phyloP scores from a whole-genome alignment of 2,888 invertebrate genomes.

The Coecobrya sp. region DNA sequence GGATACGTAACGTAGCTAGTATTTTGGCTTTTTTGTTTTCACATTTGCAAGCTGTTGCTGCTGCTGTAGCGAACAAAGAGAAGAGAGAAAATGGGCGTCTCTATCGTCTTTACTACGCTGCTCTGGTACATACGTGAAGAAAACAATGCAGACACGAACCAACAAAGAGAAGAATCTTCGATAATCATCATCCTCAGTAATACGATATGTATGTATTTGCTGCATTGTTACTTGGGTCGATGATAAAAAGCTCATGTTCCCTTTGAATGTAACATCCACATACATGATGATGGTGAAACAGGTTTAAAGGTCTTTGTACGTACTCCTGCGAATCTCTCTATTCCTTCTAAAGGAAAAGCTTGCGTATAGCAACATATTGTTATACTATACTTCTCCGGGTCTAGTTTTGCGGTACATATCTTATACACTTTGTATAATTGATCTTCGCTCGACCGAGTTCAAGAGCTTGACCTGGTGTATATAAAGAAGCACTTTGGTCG shows the following conservation, averaged over 20 bases:
- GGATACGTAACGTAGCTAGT: slow-evolving; percentile 16
- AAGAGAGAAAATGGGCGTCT: slow-evolving; percentile 38
- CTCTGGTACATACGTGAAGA: slow-evolving; percentile 54
- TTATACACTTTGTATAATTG: slow-evolving; percentile 85
- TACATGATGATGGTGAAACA: slow-evolving; percentile 82
- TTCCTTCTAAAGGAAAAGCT: neutral
- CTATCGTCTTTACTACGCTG: slow-evolving; percentile 43
- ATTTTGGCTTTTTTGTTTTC: neutral
- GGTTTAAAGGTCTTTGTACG: slow-evolving; percentile 86
- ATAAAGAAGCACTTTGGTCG: slow-evolving; percentile 85
- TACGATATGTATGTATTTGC: too few relatives aligned
- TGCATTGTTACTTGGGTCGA: slow-evolving; percentile 16
- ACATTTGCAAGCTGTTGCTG: neutral
- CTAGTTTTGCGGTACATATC: slow-evolving; percentile 83
- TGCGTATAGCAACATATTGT: neutral
- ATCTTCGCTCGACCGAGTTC: slow-evolving; percentile 86
- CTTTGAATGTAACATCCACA: slow-evolving; percentile 60
- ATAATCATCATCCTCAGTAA: neutral
- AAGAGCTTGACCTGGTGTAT: slow-evolving; percentile 86
- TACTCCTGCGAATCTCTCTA: slow-evolving; percentile 32
- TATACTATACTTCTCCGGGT: slow-evolving; percentile 82
- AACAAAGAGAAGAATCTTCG: neutral
- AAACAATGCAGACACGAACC: slow-evolving; percentile 1
- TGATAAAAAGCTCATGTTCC: slow-evolving; percentile 19
- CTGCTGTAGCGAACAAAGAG: slow-evolving; percentile 4